Percentiles rank a stretch among this genome's conserved stretches.
Evolutionary conservation across 2,888 invertebrate species (phyloP).

Genomic region (Escarpia spicata): DNA sequence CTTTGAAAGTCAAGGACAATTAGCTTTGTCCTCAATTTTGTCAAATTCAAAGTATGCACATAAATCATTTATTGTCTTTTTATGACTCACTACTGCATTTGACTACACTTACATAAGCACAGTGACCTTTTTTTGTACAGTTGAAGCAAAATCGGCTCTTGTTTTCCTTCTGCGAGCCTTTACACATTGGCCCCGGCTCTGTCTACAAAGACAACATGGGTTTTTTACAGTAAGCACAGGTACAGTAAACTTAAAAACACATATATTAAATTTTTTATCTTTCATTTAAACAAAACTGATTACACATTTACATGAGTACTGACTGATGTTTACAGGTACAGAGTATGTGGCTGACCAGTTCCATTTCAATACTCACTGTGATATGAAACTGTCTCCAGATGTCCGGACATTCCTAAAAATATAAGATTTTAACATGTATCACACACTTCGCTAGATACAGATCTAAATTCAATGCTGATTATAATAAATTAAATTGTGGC

Average conservation of each 20-base stretch:
- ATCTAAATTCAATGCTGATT: neutral
- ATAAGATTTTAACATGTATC: neutral
- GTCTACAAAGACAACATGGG: neutral
- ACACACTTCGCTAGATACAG: neutral
- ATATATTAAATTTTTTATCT: no score
- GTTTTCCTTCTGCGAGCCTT: neutral
- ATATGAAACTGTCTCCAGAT: slow-evolving; percentile 18
- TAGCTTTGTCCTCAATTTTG: no score
- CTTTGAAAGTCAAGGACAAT: no score
- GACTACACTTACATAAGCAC: neutral
- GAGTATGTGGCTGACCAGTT: no score
- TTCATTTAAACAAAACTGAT: no score
- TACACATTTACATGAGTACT: no score
- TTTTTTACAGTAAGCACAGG: neutral
- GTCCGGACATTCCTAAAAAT: slow-evolving; percentile 17
- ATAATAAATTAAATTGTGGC: neutral
- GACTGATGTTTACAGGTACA: no score
- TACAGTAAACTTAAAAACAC: neutral
- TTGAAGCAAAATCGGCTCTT: neutral
- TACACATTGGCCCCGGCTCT: slow-evolving; percentile 1
- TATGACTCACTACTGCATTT: neutral
- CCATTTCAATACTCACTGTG: neutral
- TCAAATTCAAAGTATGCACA: neutral
- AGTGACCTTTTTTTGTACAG: slow-evolving; percentile 20
- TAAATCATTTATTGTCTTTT: neutral